Conservation (phyloP, 2,113 vertebrate species). For the Motacilla alba region DNA sequence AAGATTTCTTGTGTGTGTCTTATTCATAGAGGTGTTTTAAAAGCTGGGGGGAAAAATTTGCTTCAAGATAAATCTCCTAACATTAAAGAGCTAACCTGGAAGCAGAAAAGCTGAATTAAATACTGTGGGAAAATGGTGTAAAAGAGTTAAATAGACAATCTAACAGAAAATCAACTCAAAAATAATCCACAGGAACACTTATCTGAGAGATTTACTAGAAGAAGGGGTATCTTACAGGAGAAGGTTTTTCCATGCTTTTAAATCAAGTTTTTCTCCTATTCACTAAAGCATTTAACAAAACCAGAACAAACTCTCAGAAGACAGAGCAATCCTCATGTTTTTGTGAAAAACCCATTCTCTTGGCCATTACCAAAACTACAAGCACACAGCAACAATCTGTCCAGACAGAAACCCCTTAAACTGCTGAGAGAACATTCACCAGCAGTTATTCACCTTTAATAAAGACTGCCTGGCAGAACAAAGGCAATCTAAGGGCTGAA, state of each 20-base stretch:
- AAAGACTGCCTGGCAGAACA: background rate
- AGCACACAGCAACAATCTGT: fast-evolving
- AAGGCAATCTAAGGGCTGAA: background rate
- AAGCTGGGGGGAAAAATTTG: background rate
- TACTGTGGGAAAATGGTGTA: background rate
- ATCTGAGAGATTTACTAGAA: background rate
- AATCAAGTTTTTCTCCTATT: background rate
- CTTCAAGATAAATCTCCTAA: background rate
- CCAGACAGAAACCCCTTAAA: background rate
- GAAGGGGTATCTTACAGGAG: background rate
- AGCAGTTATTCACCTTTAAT: background rate
- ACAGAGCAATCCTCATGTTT: background rate
- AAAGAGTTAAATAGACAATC: background rate
- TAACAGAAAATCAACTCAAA: background rate
- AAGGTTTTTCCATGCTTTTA: background rate
- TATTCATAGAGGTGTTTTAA: background rate
- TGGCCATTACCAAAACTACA: background rate
- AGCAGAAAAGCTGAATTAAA: background rate
- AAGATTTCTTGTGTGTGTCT: background rate
- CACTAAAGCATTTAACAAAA: background rate
- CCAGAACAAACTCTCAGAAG: background rate
- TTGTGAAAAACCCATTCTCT: background rate
- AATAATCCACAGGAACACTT: background rate
- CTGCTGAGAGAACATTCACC: background rate
- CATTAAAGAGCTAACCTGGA: background rate